Percentiles rank a stretch among this genome's conserved stretches.
phyloP scores from a whole-genome alignment of 2,113 vertebrate genomes.

The Ictalurus furcatus region DNA sequence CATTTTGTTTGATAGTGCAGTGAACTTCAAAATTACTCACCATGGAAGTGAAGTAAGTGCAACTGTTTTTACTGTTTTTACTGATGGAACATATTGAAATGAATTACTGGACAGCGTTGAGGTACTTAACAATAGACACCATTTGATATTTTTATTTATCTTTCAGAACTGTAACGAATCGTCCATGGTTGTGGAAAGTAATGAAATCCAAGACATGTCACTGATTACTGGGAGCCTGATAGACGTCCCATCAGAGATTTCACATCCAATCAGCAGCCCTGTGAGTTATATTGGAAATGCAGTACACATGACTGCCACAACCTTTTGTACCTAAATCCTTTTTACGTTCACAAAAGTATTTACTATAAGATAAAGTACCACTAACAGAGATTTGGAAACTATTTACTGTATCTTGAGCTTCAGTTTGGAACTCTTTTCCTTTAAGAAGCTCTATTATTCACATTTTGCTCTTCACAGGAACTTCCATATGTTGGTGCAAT shows the following conservation, averaged over 20 bases:
- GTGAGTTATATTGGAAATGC: conserved; percentile 5
- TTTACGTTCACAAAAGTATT: background rate
- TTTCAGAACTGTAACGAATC: background rate
- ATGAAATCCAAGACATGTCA: background rate
- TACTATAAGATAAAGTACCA: background rate
- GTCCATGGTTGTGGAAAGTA: background rate
- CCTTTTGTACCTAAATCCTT: background rate
- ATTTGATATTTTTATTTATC: background rate
- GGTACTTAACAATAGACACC: background rate
- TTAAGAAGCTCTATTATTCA: background rate
- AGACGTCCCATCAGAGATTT: background rate
- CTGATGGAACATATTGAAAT: background rate
- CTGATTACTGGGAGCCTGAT: background rate
- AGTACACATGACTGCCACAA: background rate
- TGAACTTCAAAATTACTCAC: background rate
- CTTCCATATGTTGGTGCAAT: conserved; percentile 1
- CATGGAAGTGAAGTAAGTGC: background rate
- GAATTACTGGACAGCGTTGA: background rate
- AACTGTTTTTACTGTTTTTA: background rate
- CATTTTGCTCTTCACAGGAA: background rate
- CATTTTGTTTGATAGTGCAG: background rate
- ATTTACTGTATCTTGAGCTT: too few species aligned
- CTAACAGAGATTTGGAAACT: too few species aligned
- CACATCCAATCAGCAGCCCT: conserved; percentile 11
- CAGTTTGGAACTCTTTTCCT: too few species aligned